Evolutionary conservation across 2,113 vertebrate genomes (phyloP).

Genomic region (Rattus rattus): DNA sequence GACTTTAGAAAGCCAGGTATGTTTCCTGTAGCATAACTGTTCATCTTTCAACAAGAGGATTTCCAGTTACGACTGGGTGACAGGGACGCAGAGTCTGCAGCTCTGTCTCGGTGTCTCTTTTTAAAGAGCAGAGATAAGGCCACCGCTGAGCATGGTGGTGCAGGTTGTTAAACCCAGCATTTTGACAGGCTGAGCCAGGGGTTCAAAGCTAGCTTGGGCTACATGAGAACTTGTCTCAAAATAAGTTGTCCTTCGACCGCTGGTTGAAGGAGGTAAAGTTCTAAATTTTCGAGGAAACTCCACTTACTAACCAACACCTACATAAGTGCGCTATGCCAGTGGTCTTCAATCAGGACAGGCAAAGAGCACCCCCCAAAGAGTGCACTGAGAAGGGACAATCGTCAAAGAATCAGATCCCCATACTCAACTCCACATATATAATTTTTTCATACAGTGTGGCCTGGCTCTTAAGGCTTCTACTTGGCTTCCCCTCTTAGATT

Average conservation of each 20-base stretch:
- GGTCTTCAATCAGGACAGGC: neutral
- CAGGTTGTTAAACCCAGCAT: neutral
- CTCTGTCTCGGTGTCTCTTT: neutral
- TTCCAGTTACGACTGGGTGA: neutral
- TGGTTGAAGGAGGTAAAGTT: constrained; percentile 1
- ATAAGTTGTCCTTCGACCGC: neutral
- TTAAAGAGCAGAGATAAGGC: neutral
- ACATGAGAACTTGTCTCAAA: neutral
- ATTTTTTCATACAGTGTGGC: neutral
- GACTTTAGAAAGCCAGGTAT: neutral
- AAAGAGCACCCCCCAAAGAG: neutral
- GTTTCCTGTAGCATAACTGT: neutral
- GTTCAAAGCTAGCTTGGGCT: neutral
- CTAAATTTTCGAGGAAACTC: constrained; percentile 42
- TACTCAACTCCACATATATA: neutral
- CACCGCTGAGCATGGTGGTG: neutral
- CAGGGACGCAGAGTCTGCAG: neutral
- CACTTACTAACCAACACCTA: neutral
- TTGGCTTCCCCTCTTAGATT: neutral
- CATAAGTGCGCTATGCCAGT: neutral
- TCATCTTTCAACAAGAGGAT: neutral
- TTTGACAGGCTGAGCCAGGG: neutral
- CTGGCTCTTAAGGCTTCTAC: neutral
- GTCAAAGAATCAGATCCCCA: neutral
- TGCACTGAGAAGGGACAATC: neutral